Evolutionary conservation across 2,888 invertebrate species (phyloP), one percentile per base, ranked within the genome.

Genomic region (Gastracanthus pulcherrimus): DNA sequence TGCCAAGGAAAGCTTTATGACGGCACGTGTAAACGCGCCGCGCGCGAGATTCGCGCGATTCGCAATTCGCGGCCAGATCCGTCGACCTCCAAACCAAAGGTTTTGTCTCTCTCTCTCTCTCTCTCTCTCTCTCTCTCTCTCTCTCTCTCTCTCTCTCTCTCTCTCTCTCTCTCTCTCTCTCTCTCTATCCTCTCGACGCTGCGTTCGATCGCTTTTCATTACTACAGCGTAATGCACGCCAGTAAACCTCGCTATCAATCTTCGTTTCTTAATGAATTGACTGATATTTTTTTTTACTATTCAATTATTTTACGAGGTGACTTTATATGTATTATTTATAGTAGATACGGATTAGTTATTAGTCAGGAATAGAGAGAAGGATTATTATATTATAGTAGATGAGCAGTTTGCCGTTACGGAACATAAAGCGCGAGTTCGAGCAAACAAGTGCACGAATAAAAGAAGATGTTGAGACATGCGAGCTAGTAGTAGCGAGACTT

Each of bases 91-190:
- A 55, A 55, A 26, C n/a, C 55, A 23, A 55, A 55, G 55, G 55
- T 26, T 55, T 11, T 55, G 23, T 55, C 11, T 55, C 51, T 51
- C 51, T 75, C 83, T 83, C 82, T 71, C 77, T 75, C 80, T 80
- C 79, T 71, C 76, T 81, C 58, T 76, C 69, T 83, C 82, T 71
- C 77, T 75, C 80, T 80, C 79, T 71, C 76, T 81, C 58, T 76
- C 69, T 55, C 11, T 55, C 51, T 51, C 51, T 75, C 83, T 83
- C 82, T 71, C 77, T 75, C 80, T 80, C 79, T 71, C 76, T 81
- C 58, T 76, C 69, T 55, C 11, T 55, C 51, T 51, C 51, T 75
- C 83, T 83, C 82, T 71, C 77, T 75, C 80, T 80, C 79, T 71
- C 76, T 81, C 58, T 76, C 69, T n/a, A n/a, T n/a, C n/a, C n/a